Evolutionary conservation across 2,113 vertebrate genomes (phyloP).

Genomic region (Gallinago paraguaiae): DNA sequence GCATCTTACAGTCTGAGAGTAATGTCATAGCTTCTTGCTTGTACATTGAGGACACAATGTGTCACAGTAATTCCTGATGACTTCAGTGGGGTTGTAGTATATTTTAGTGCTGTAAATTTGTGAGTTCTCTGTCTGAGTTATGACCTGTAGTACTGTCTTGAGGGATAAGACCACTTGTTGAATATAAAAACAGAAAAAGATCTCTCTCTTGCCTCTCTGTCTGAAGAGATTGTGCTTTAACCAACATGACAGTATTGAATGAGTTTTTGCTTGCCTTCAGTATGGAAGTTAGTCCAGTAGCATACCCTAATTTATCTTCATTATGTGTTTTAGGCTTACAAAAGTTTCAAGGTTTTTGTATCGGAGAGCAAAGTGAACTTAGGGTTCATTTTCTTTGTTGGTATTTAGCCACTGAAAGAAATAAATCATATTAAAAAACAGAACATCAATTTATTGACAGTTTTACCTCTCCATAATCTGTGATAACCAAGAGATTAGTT

Average conservation of each 20-base stretch:
- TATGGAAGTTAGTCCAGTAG: neutral
- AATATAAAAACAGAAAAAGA: neutral
- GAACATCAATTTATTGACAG: neutral
- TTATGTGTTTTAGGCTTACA: neutral
- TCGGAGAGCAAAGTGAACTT: neutral
- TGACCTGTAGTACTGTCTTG: neutral
- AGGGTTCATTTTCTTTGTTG: neutral
- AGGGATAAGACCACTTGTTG: neutral
- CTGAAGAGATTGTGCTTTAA: neutral
- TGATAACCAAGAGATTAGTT: neutral
- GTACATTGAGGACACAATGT: neutral
- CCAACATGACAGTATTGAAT: neutral
- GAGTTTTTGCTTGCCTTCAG: neutral
- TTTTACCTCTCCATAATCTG: neutral
- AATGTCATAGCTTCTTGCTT: neutral
- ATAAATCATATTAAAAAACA: neutral
- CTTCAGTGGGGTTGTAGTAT: neutral
- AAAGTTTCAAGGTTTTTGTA: neutral
- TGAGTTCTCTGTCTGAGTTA: neutral
- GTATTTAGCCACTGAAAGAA: neutral
- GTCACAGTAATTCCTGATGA: neutral
- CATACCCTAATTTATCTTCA: neutral
- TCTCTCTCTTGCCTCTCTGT: neutral
- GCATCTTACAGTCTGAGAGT: neutral
- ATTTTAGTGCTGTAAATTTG: neutral